Conservation (phyloP, 2,888 invertebrate species). For the Bellardia pandia region DNA sequence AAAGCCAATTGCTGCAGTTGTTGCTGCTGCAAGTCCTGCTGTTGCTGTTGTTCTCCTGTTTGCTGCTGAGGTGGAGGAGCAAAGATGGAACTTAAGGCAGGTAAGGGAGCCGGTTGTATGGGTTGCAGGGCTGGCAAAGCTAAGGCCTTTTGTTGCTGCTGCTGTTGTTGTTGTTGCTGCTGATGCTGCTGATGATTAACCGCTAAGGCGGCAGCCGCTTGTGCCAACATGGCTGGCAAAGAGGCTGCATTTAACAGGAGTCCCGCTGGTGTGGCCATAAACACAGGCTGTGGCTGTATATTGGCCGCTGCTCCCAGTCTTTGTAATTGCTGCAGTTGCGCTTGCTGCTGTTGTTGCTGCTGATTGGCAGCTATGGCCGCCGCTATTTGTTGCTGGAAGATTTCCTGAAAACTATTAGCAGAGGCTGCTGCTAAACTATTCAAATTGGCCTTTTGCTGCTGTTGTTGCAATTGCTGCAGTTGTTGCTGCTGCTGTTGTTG, state of each 20-base stretch:
- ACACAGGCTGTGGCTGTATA: slow-evolving; percentile 81
- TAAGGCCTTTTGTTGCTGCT: slow-evolving; percentile 76
- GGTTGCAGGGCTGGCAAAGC: slow-evolving; percentile 82
- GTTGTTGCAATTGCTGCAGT: slow-evolving; percentile 73
- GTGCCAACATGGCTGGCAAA: slow-evolving; percentile 83
- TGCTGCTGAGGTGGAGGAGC: slow-evolving; percentile 76
- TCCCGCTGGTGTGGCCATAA: slow-evolving; percentile 83
- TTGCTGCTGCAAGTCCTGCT: slow-evolving; percentile 74
- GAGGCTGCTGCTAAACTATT: slow-evolving; percentile 75
- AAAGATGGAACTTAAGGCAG: slow-evolving; percentile 82
- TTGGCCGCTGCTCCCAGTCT: slow-evolving; percentile 79
- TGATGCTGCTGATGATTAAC: slow-evolving; percentile 80
- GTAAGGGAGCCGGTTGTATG: slow-evolving; percentile 78
- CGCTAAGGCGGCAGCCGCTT: slow-evolving; percentile 80
- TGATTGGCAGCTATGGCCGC: slow-evolving; percentile 76
- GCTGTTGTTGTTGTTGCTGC: slow-evolving; percentile 78
- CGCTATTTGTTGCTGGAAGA: slow-evolving; percentile 79
- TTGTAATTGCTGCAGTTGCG: slow-evolving; percentile 77
- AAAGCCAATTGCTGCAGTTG: slow-evolving; percentile 74
- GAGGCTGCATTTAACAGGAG: slow-evolving; percentile 82
- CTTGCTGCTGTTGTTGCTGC: slow-evolving; percentile 80
- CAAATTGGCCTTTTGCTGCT: slow-evolving; percentile 76
- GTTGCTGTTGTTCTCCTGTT: slow-evolving; percentile 72
- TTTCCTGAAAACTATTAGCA: slow-evolving; percentile 79
- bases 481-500: slow-evolving; percentile 77